Evolutionary conservation across 1,140 invertebrate genomes (phyloP).

Genomic region (Eumeta japonica): DNA sequence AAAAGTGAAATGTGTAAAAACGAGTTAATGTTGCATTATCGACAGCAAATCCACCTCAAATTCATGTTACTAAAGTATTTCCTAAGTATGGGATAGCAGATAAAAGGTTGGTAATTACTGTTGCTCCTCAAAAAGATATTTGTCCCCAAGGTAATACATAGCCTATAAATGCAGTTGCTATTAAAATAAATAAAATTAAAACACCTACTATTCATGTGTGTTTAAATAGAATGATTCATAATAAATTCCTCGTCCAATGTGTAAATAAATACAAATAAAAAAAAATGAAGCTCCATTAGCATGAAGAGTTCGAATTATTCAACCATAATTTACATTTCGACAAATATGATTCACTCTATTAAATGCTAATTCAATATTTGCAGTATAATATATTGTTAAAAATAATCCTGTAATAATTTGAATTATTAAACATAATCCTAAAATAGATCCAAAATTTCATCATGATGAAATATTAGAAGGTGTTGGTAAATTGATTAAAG

Average conservation of each 20-base stretch:
- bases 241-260: slow-evolving; percentile 55
- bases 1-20: slow-evolving; percentile 68
- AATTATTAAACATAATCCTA: slow-evolving; percentile 61
- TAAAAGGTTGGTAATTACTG: slow-evolving; percentile 67
- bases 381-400: slow-evolving; percentile 62
- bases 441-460: slow-evolving; percentile 60
- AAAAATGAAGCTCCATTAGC: slow-evolving; percentile 22
- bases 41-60: slow-evolving; percentile 66
- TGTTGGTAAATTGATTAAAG: slow-evolving; percentile 58
- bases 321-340: slow-evolving; percentile 58
- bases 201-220: slow-evolving; percentile 57
- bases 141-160: slow-evolving; percentile 68
- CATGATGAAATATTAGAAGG: slow-evolving; percentile 54
- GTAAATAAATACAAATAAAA: slow-evolving; percentile 44
- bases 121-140: slow-evolving; percentile 70
- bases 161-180: slow-evolving; percentile 65
- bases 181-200: slow-evolving; percentile 59
- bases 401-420: slow-evolving; percentile 63
- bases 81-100: slow-evolving; percentile 65
- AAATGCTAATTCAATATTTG: slow-evolving; percentile 59
- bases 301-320: slow-evolving; percentile 56
- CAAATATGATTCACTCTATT: slow-evolving; percentile 52
- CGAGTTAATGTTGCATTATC: slow-evolving; percentile 64
- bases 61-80: slow-evolving; percentile 56
- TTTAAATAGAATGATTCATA: slow-evolving; percentile 49